A percentile compares a stretch with the other conserved stretches of the same genome.
Evolutionary conservation across 2,888 invertebrate species (phyloP).

Genomic region (Netelia melanura): DNA sequence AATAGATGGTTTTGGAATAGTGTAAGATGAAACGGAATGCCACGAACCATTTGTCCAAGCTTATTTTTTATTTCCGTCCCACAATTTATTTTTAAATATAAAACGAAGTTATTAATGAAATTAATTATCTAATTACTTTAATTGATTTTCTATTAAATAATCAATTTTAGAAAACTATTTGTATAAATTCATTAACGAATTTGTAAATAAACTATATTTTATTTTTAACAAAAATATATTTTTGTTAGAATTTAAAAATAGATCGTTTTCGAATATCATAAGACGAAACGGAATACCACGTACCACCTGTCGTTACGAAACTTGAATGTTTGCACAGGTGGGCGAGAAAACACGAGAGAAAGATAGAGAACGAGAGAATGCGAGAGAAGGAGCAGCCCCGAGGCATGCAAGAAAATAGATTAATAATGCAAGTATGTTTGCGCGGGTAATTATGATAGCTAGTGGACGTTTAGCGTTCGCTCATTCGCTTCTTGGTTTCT

Average conservation of each 20-base stretch:
- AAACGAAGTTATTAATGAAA: not conserved
- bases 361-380: slow-evolving; percentile 19
- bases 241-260: not conserved
- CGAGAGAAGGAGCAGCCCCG: not conserved
- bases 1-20: not conserved
- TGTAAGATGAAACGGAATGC: not conserved
- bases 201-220: too few species aligned
- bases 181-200: too few species aligned
- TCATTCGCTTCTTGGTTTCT: slow-evolving; percentile 49
- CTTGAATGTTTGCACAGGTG: slow-evolving; percentile 59
- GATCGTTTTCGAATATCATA: not conserved
- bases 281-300: not conserved
- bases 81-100: too few species aligned
- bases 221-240: not conserved
- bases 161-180: too few species aligned
- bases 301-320: slow-evolving; percentile 48
- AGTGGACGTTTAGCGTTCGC: slow-evolving; percentile 54
- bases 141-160: too few species aligned
- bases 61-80: too few species aligned
- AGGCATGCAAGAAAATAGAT: slow-evolving; percentile 59
- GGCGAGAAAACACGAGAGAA: slow-evolving; percentile 30
- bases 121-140: too few species aligned
- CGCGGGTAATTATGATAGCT: slow-evolving; percentile 65
- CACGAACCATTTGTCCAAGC: not conserved
- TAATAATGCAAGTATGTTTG: slow-evolving; percentile 66